These are phyloP conservation scores for Steinernema khuongi DNA, from an alignment of 1,140 invertebrate species.

Conservation along the genomic window DNA sequence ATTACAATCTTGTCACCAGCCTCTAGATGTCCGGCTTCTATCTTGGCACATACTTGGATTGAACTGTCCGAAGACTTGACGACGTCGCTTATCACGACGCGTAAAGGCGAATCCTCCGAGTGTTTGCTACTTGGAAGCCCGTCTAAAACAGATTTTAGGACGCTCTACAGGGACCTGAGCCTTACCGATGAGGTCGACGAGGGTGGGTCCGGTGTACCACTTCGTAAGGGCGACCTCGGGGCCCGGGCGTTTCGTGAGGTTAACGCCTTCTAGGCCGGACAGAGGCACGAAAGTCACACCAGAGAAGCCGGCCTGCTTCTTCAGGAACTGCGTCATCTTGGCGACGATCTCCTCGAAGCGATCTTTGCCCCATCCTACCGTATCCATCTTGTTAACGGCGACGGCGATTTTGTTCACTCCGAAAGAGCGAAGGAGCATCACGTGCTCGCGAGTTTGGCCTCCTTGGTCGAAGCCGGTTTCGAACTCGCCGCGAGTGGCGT, in stretches of 20 bases:
- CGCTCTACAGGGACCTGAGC: not conserved
- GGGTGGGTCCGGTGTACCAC: constrained; percentile 81
- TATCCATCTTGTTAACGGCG: constrained; percentile 64
- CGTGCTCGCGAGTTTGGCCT: constrained; percentile 95
- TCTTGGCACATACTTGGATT: constrained; percentile 76
- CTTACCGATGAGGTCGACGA: constrained; percentile 75
- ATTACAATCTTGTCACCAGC: constrained; percentile 79
- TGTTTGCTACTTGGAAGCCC: constrained; percentile 71
- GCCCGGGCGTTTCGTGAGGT: constrained; percentile 71
- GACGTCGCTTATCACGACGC: constrained; percentile 87
- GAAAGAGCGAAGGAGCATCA: constrained; percentile 72
- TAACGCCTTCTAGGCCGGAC: constrained; percentile 87
- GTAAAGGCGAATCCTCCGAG: constrained; percentile 78
- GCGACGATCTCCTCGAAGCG: constrained; percentile 78
- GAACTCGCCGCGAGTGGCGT: constrained; percentile 88
- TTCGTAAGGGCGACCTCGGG: constrained; percentile 68
- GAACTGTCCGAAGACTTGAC: constrained; percentile 77
- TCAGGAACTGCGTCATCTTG: constrained; percentile 80
- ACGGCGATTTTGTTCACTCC: constrained; percentile 74
- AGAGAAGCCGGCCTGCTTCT: constrained; percentile 70
- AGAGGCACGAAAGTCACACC: constrained; percentile 88
- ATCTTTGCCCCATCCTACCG: constrained; percentile 63
- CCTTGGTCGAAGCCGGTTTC: constrained; percentile 95
- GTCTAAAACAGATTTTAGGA: constrained; percentile 34
- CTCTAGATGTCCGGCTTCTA: constrained; percentile 82